These are phyloP conservation scores for Parthenolecanium corni DNA, from an alignment of 2,888 invertebrate genomes.

Conservation along the genomic window DNA sequence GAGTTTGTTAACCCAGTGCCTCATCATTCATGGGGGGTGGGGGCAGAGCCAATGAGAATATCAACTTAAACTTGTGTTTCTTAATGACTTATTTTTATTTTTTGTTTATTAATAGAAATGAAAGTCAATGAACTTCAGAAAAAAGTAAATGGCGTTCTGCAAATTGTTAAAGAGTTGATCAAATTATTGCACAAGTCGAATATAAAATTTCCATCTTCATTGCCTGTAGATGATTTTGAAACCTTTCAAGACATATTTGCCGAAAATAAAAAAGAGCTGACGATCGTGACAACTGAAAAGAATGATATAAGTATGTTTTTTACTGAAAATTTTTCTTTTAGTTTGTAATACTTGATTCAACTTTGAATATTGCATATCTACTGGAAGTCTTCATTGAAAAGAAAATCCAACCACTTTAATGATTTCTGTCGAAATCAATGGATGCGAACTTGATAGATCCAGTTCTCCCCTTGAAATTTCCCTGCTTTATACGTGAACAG, in stretches of 20 bases:
- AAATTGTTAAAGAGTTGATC: constrained; percentile 19
- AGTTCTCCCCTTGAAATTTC: too few species aligned
- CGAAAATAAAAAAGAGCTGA: constrained; percentile 2
- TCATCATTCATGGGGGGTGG: not conserved
- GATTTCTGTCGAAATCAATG: too few species aligned
- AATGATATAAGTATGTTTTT: constrained; percentile 2
- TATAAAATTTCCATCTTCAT: constrained; percentile 6
- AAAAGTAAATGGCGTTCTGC: not conserved
- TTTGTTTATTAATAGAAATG: not conserved
- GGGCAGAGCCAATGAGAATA: too few species aligned
- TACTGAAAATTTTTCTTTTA: not conserved
- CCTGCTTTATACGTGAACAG: too few species aligned
- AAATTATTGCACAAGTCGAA: constrained; percentile 7
- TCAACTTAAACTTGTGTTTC: too few species aligned
- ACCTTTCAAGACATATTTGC: constrained; percentile 12
- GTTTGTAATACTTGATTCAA: too few species aligned
- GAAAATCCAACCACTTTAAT: too few species aligned
- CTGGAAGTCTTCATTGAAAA: too few species aligned
- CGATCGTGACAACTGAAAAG: not conserved
- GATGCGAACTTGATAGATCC: too few species aligned
- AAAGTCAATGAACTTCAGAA: constrained; percentile 15
- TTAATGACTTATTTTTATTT: constrained; percentile 1
- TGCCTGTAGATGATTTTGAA: constrained; percentile 16
- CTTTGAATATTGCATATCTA: too few species aligned
- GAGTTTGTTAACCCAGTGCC: not conserved